phyloP scores from a whole-genome alignment of 2,797 vertebrate genomes.

The Anguilla megastoma region DNA sequence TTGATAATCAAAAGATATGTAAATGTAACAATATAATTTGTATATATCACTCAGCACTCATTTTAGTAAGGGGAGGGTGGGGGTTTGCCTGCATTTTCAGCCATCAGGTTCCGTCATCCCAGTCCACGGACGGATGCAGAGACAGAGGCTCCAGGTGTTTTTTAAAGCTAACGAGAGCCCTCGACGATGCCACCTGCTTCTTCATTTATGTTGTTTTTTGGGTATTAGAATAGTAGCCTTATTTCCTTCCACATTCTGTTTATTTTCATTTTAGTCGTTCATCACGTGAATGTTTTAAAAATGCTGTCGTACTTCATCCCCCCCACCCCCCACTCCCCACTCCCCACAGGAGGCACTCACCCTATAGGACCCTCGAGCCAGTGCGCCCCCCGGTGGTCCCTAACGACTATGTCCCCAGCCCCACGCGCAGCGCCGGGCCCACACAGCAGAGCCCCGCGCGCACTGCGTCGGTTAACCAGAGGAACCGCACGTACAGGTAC shows the following conservation, averaged over 20 bases:
- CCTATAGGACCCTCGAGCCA: conserved; percentile 97
- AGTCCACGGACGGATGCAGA: not conserved
- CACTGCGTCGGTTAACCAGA: conserved; percentile 97
- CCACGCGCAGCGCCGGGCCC: conserved; percentile 91
- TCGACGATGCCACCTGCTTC: not conserved
- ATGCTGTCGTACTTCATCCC: conserved; percentile 46
- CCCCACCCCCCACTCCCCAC: not conserved
- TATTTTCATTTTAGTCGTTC: conserved; percentile 22
- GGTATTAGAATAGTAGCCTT: not conserved
- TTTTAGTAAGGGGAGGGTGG: not conserved
- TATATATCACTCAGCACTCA: not conserved
- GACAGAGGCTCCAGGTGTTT: not conserved
- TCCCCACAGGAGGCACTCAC: conserved; percentile 91
- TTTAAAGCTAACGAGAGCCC: not conserved
- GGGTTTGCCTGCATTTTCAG: not conserved
- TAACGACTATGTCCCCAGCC: conserved; percentile 98
- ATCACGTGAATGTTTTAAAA: conserved; percentile 46
- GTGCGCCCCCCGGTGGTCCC: conserved; percentile 98
- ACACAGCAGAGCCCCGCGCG: conserved; percentile 93
- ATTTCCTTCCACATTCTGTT: not conserved
- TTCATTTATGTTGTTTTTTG: conserved; percentile 5
- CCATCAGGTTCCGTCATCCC: not conserved
- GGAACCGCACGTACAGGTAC: conserved; percentile 99
- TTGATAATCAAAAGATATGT: no score
- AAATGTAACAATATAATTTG: no score